Evolutionary conservation across 2,113 vertebrate genomes (phyloP), one percentile per base, ranked within the genome.

Genomic region (Oncorhynchus nerka): DNA sequence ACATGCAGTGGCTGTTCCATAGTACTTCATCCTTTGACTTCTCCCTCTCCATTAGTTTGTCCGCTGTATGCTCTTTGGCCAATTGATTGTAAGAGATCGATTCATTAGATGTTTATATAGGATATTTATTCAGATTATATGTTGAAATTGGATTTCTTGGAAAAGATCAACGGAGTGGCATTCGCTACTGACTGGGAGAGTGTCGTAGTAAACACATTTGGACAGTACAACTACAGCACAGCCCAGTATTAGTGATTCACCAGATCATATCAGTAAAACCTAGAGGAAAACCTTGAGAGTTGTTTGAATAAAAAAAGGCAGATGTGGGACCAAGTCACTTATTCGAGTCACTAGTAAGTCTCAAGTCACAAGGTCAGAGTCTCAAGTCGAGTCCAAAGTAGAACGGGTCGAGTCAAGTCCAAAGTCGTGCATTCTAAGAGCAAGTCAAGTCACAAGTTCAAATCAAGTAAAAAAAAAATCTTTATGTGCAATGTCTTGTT

Each of bases 201-300:
- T 55, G 3, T 55, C 0, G 5, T 55, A 55, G 86, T 90, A 90
- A 91, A 88, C 88, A 88, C 85, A 92, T 89, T 84, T 84, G 48
- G 86, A 32, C 79, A 80, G 83, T 75, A 77, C 77, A 77, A 74
- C 74, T 75, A 73, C 75, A 83, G 85, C 83, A 85, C 75, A 85
- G 84, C 73, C 9, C 68, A 84, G 90, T 77, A 90, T 89, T 89
- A 87, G 87, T 79, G 86, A 90, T 88, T 90, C 83, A 90, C 89
- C 88, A 76, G 83, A 88, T 90, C 84, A 76, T 82, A 86, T 89
- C 87, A 84, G 80, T 92, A 91, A 91, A 91, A 91, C 90, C 88
- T 77, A 70, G 0, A 22, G 87, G 79, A 90, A 91, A 90, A 90
- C 91, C 89, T 90, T 84, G 85, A 90, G 80, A 87, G 87, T 85